Conservation (phyloP, 2,888 invertebrate species). For the Orthosia gracilis region DNA sequence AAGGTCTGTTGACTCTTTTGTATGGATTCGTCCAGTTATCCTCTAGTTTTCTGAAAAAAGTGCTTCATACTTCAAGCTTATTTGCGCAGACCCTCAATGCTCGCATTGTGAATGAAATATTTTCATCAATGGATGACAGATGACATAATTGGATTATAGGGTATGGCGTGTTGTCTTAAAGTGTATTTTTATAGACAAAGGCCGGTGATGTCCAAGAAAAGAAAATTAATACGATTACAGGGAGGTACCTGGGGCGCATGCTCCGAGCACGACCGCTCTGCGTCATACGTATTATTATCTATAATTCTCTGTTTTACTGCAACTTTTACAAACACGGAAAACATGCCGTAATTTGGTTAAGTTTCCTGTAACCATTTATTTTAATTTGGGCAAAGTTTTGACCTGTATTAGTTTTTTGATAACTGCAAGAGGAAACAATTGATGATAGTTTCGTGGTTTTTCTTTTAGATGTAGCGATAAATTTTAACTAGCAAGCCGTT, state of each 20-base stretch:
- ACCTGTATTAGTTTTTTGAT: background rate
- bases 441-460: background rate
- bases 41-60: conserved; percentile 14
- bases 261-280: conserved; percentile 72
- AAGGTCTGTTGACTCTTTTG: background rate
- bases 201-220: conserved; percentile 65
- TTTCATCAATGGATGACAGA: conserved; percentile 50
- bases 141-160: conserved; percentile 37
- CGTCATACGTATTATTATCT: conserved; percentile 77
- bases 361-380: background rate
- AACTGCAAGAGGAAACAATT: background rate
- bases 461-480: background rate
- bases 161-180: conserved; percentile 23
- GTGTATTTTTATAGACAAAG: conserved; percentile 33
- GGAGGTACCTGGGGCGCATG: conserved; percentile 74
- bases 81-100: conserved; percentile 20
- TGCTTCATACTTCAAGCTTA: conserved; percentile 15
- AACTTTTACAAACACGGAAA: conserved; percentile 32
- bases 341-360: background rate
- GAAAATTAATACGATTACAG: conserved; percentile 77
- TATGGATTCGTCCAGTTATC: background rate
- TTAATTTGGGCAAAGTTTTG: background rate
- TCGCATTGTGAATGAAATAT: conserved; percentile 44
- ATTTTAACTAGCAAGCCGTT: background rate
- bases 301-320: conserved; percentile 58